Base-by-base conservation (phyloP, 2,888 invertebrate species). In the Pelosia muscerda region DNA sequence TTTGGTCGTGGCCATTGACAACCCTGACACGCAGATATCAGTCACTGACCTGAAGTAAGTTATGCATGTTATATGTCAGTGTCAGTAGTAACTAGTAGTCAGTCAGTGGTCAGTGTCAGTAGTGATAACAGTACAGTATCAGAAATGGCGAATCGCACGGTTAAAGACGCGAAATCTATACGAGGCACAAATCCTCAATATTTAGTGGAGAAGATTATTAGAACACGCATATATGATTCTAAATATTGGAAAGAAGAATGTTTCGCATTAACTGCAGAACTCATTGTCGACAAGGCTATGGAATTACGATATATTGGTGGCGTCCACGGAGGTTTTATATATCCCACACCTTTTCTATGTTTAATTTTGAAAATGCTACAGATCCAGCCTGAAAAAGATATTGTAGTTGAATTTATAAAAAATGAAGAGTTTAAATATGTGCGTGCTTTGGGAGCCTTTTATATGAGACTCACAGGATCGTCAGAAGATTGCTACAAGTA, bases 171-270 rank as follows among this genome's bases (percentile, higher is more conserved):
- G 1, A 98, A 98, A 92, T 99, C 99, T 34, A 97, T 99, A 78
- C 98, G 99, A 87, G 99, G 99, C 49, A 99, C 99, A 73, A 99
- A 99, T 96, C 99, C 99, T 0, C 99, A 99, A 92, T 99, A 99
- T 96, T 96, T 99, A 71, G 96, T 99, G 15, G 99, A 99, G 92
- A 99, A 99, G 95, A 99, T 99, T 75, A 99, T 99, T 68, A 96
- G 99, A 85, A 98, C 99, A 0, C 96, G 99, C 73, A 99, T 99
- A 76, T 99, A 99, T 92, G 99, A 99, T 89, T 98, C 98, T 4
- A 98, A 99, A 95, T 99, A 98, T 90, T 99, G 99, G 99, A 99
- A 99, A 88, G 99, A 99, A 96, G 98, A 99, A 97, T 99, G 99
- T 93, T 99, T 99, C 88, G 99, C 99, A 0, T 94, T 99, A 68